These are phyloP conservation scores for Colletes gigas DNA, from an alignment of 1,140 invertebrate species.

Conservation along the genomic window DNA sequence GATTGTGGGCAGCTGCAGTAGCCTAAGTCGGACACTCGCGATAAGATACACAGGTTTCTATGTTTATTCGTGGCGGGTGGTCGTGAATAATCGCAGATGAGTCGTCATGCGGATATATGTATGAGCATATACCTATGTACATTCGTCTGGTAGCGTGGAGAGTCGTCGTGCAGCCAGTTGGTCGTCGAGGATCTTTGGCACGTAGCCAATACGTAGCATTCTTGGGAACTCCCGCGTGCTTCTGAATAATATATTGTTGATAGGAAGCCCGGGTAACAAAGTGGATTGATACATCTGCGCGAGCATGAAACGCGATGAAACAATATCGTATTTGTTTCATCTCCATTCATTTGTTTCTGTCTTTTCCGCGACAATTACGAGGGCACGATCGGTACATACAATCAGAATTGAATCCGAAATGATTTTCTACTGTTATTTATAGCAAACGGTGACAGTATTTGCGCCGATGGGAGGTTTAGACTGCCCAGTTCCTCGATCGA, in stretches of 20 bases:
- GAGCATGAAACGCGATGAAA: neutral
- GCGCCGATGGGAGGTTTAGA: too few relatives aligned
- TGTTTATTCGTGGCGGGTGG: slow-evolving; percentile 49
- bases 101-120: slow-evolving; percentile 40
- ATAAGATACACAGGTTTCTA: slow-evolving; percentile 11
- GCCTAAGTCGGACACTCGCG: neutral
- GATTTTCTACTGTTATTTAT: too few relatives aligned
- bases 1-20: neutral
- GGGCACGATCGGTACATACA: too few relatives aligned
- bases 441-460: too few relatives aligned
- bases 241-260: slow-evolving; percentile 43
- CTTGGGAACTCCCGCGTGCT: slow-evolving; percentile 36
- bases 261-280: slow-evolving; percentile 9
- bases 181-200: slow-evolving; percentile 57
- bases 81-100: slow-evolving; percentile 58
- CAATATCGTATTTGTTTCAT: neutral
- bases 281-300: neutral
- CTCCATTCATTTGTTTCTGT: too few relatives aligned
- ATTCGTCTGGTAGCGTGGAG: slow-evolving; percentile 28
- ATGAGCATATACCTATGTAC: neutral
- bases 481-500: too few relatives aligned
- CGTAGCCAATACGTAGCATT: slow-evolving; percentile 40
- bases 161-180: slow-evolving; percentile 4
- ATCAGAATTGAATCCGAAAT: too few relatives aligned
- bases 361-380: too few relatives aligned